Percentiles rank a stretch among this genome's conserved stretches.
Conservation (phyloP, 2,888 invertebrate species). For the Diaperis boleti region DNA sequence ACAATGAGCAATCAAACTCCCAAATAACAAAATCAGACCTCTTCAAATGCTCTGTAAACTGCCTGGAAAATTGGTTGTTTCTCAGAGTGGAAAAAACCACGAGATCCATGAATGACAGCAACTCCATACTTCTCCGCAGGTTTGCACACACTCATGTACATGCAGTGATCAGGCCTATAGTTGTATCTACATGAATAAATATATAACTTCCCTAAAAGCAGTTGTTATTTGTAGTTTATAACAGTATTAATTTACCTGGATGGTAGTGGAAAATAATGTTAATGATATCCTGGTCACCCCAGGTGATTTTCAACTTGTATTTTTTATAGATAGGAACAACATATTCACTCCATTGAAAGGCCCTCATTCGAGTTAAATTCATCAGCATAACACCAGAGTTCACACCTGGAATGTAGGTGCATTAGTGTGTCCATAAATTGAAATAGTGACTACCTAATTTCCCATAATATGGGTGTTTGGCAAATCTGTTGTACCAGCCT, state of each 20-base stretch:
- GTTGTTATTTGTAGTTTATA: neutral
- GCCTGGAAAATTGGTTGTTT: slow-evolving; percentile 88
- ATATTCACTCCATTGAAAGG: slow-evolving; percentile 87
- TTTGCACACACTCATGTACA: slow-evolving; percentile 91
- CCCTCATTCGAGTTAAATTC: slow-evolving; percentile 93
- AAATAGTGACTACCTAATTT: slow-evolving; percentile 71
- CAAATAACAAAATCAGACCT: slow-evolving; percentile 57
- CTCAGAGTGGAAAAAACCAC: slow-evolving; percentile 86
- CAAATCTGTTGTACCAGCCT: slow-evolving; percentile 97
- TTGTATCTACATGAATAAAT: slow-evolving; percentile 89
- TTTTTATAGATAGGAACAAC: slow-evolving; percentile 87
- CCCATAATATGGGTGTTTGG: slow-evolving; percentile 94
- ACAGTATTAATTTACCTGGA: slow-evolving; percentile 69
- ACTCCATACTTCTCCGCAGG: slow-evolving; percentile 75
- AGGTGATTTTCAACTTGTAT: slow-evolving; percentile 88
- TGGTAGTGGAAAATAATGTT: slow-evolving; percentile 91
- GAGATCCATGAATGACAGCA: slow-evolving; percentile 89
- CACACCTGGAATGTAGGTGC: slow-evolving; percentile 72
- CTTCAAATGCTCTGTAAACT: slow-evolving; percentile 74
- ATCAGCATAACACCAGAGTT: slow-evolving; percentile 98
- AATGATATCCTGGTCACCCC: slow-evolving; percentile 98
- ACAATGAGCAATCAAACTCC: neutral
- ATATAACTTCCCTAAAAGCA: slow-evolving; percentile 76
- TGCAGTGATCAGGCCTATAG: slow-evolving; percentile 95
- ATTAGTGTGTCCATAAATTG: neutral